phyloP scores from a whole-genome alignment of 2,888 invertebrate genomes.

The Uropetala carovei region DNA sequence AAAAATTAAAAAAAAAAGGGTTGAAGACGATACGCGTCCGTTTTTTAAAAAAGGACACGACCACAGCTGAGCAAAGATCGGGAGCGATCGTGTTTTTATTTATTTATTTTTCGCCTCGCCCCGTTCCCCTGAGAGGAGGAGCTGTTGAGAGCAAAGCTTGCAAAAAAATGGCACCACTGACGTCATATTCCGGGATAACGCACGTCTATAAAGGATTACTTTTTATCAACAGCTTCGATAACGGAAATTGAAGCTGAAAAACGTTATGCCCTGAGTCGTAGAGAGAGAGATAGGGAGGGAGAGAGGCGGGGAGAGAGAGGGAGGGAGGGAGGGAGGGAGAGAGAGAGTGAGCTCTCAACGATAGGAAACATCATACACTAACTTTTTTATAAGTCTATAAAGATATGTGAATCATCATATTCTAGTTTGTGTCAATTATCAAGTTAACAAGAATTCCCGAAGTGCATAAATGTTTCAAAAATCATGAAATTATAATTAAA shows the following conservation, averaged over 20 bases:
- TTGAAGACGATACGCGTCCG: background rate
- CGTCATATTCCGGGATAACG: background rate
- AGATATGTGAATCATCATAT: too few relatives aligned
- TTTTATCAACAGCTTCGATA: background rate
- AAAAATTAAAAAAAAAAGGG: background rate
- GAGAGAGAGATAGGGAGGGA: too few relatives aligned
- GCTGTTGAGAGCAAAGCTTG: background rate
- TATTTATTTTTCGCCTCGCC: background rate
- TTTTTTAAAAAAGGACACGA: background rate
- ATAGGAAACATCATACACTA: too few relatives aligned
- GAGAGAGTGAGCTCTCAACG: too few relatives aligned
- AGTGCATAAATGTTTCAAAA: too few relatives aligned
- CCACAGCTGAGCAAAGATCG: slow-evolving; percentile 19
- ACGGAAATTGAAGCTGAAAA: slow-evolving; percentile 6
- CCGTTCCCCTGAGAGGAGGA: background rate
- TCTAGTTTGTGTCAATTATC: too few relatives aligned
- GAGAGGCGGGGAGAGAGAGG: too few relatives aligned
- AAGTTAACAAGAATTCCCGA: too few relatives aligned
- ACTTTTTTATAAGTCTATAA: too few relatives aligned
- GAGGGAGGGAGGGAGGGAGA: too few relatives aligned
- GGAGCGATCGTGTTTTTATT: background rate
- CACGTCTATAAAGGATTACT: background rate
- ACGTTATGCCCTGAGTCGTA: background rate
- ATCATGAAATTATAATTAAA: too few relatives aligned
- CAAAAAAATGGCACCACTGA: background rate